Percentiles rank a stretch among this genome's conserved stretches.
Evolutionary conservation across 2,797 vertebrate species (phyloP).

Genomic region (Rhinophrynus dorsalis): DNA sequence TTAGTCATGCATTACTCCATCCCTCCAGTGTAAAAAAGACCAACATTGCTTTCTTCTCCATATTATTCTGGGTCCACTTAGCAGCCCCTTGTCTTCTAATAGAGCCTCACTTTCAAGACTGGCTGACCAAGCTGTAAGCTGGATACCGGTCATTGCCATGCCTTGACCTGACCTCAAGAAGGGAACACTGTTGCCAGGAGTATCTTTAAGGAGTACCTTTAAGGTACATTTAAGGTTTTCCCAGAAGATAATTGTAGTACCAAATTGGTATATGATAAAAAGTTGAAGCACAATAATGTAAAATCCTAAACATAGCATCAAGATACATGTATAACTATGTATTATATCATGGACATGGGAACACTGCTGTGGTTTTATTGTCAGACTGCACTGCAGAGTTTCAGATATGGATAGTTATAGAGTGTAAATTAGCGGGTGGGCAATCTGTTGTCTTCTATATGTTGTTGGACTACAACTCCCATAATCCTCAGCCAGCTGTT

Average conservation of each 20-base stretch:
- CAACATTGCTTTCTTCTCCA: background rate
- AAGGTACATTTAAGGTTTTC: slow-evolving; percentile 1
- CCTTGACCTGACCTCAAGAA: background rate
- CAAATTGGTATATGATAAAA: slow-evolving; percentile 1
- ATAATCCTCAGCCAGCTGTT: too few species aligned
- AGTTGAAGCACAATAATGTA: slow-evolving; percentile 9
- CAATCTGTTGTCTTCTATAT: too few species aligned
- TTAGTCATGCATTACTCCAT: slow-evolving; percentile 87
- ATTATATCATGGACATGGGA: background rate
- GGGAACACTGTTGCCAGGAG: background rate
- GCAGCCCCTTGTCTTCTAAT: background rate
- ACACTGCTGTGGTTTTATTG: background rate
- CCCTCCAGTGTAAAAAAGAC: slow-evolving; percentile 75
- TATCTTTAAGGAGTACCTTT: background rate
- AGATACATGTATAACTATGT: background rate
- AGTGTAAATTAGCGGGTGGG: too few species aligned
- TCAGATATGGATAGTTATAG: background rate
- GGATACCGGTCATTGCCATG: background rate
- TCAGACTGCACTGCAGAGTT: background rate
- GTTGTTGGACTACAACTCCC: too few species aligned
- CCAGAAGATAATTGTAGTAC: background rate
- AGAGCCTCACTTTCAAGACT: background rate
- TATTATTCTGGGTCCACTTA: background rate
- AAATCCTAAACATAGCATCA: background rate
- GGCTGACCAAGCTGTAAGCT: background rate